A percentile compares a stretch with the other conserved stretches of the same genome.
Conservation (phyloP, 2,797 vertebrate genomes). For the Manis pentadactyla region DNA sequence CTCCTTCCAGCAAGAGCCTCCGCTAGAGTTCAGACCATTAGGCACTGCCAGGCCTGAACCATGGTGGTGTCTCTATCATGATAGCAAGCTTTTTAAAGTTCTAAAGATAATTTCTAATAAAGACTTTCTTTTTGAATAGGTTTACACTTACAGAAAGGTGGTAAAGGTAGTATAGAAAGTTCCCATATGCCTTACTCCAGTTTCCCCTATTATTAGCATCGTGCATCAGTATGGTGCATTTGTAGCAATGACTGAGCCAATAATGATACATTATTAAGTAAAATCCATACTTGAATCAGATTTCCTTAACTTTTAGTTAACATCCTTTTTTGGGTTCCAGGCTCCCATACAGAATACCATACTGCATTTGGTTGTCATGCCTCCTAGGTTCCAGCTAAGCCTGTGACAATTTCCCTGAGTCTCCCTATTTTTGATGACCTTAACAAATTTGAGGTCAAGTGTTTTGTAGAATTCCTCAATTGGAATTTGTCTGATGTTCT, state of each 20-base stretch:
- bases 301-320: neutral
- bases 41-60: neutral
- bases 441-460: neutral
- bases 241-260: neutral
- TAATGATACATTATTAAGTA: neutral
- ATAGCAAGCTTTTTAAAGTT: too few species aligned
- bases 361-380: neutral
- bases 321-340: neutral
- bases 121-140: neutral
- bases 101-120: neutral
- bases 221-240: neutral
- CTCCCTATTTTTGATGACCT: neutral
- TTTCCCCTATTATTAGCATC: neutral
- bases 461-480: neutral
- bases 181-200: neutral
- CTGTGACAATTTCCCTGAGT: neutral
- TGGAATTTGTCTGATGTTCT: neutral
- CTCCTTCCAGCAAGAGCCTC: neutral
- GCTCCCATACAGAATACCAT: neutral
- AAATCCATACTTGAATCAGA: neutral
- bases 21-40: fast-evolving
- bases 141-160: neutral
- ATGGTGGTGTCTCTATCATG: neutral
- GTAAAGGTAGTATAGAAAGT: neutral
- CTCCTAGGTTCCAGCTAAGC: neutral